Evolutionary conservation across 2,797 vertebrate species (phyloP).

Genomic region (Scyliorhinus canicula): DNA sequence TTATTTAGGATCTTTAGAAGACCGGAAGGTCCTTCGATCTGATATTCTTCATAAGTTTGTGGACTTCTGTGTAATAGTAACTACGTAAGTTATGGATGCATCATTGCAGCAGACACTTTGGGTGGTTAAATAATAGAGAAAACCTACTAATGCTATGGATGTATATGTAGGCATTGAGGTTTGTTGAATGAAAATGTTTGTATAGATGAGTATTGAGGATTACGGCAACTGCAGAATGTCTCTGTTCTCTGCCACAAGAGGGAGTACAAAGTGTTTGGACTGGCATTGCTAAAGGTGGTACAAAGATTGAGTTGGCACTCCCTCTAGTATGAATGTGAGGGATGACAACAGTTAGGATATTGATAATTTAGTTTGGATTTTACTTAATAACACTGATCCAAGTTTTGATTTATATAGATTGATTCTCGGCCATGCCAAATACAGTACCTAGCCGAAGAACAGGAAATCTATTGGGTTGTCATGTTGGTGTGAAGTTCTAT

Average conservation of each 20-base stretch:
- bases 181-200: neutral
- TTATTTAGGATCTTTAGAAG: constrained; percentile 76
- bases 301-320: neutral
- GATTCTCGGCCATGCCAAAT: neutral
- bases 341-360: neutral
- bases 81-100: constrained; percentile 74
- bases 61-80: constrained; percentile 83
- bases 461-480: neutral
- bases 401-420: neutral
- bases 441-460: neutral
- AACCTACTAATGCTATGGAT: too few species aligned
- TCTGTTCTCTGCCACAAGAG: neutral
- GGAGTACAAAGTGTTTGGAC: neutral
- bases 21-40: constrained; percentile 76
- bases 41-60: constrained; percentile 71
- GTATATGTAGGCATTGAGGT: neutral
- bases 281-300: neutral
- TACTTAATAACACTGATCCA: neutral
- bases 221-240: neutral
- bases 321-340: neutral
- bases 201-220: neutral
- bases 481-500: neutral
- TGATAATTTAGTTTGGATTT: neutral
- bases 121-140: neutral
- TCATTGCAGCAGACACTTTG: neutral